Conservation (phyloP, 35 echinoderm and acorn worm species). For the Ophiothrix spiculata region DNA sequence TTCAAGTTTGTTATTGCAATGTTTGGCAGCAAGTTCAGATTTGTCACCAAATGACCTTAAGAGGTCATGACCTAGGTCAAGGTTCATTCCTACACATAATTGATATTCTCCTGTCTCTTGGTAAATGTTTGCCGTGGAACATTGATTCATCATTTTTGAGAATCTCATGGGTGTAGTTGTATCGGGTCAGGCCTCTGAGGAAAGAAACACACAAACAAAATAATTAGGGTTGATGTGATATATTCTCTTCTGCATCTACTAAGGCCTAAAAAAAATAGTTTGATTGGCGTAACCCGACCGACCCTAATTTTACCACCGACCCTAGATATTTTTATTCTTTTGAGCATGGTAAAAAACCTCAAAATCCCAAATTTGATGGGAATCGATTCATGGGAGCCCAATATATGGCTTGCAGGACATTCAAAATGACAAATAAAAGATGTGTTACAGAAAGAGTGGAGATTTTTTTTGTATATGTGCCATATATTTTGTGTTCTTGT, state of each 20-base stretch:
- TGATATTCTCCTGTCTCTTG: slow-evolving; percentile 62
- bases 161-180: slow-evolving; percentile 95
- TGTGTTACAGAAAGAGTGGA: too few species aligned
- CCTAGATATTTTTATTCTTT: background rate
- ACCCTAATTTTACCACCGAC: too few species aligned
- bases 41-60: too few species aligned
- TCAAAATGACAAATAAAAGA: too few species aligned
- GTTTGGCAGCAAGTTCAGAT: too few species aligned
- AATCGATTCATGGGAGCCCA: too few species aligned
- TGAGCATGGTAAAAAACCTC: background rate
- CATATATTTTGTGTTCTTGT: too few species aligned
- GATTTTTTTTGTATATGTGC: too few species aligned
- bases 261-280: background rate
- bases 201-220: background rate
- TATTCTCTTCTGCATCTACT: background rate
- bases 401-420: too few species aligned
- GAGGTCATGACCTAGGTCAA: too few species aligned
- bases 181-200: slow-evolving; percentile 63
- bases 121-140: slow-evolving; percentile 54
- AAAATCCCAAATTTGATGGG: background rate
- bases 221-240: background rate
- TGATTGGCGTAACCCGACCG: too few species aligned
- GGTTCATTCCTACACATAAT: slow-evolving; percentile 82
- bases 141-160: slow-evolving; percentile 68
- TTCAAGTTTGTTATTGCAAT: too few species aligned